Base-by-base conservation (phyloP, 2,888 invertebrate species). In the Pyrgus malvae region DNA sequence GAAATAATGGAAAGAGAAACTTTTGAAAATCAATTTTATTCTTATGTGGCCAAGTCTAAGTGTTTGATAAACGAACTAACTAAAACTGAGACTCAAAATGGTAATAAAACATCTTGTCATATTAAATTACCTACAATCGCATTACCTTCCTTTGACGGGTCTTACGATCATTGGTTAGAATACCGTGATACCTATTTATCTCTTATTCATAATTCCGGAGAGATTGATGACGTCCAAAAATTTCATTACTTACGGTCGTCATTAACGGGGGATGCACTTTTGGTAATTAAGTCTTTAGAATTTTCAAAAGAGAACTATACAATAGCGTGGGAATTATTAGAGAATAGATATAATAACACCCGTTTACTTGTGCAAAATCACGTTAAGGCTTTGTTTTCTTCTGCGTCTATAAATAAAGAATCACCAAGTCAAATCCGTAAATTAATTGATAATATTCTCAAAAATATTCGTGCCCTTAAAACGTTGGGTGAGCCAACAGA, bases 261-360 rank as follows among this genome's bases (percentile, higher is more conserved):
- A 2, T 23, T 58, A 8, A 46, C 27, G 3, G 57, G 55, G 4
- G 50, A 27, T 9, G 50, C 55, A 25, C 7, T 46, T 1, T 31
- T 41, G 37, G 46, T 55, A 0, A 58, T 58, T 8, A 48, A 48
- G 5, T 37, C 58, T 1, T 25, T 64, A 8, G 57, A 59, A 48
- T 60, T 61, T 25, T 53, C 58, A 1, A 17, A 55, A 8, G 29
- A 21, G 7, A 63, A 64, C 29, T 63, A 61, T 42, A 1, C 1
- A 3, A 33, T 58, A 8, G 64, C 63, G 5, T 63, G 63, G 63
- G 54, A 61, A 8, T 37, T 60, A 38, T 42, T 64, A 16, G 31
- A 54, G n/a, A 51, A 57, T 21, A 37, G 59, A 11, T 63, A 33
- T 33, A 44, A 60, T 37, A 64, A 63, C 31, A 58, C 19, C 23